Conservation (phyloP, 2,888 invertebrate species). For the Latheticus oryzae region DNA sequence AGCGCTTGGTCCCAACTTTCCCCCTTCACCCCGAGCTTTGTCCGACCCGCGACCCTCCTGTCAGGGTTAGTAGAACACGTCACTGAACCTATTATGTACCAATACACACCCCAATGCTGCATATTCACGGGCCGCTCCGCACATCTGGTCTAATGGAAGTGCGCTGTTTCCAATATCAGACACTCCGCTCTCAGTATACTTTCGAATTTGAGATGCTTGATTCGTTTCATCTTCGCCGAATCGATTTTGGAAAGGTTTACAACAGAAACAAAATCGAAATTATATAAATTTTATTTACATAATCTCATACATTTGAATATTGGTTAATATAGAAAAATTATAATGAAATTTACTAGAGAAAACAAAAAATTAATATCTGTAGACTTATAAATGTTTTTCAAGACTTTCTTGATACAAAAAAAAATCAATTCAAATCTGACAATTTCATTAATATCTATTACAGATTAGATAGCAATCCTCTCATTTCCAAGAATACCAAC, state of each 20-base stretch:
- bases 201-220: slow-evolving; percentile 31
- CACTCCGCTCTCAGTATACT: slow-evolving; percentile 43
- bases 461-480: too few relatives aligned
- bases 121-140: slow-evolving; percentile 58
- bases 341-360: too few relatives aligned
- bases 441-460: too few relatives aligned
- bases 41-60: slow-evolving; percentile 64
- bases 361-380: too few relatives aligned
- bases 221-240: slow-evolving; percentile 12
- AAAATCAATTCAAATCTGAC: too few relatives aligned
- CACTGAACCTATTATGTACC: slow-evolving; percentile 68
- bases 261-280: slow-evolving; percentile 2
- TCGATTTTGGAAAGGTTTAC: not conserved
- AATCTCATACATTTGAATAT: too few relatives aligned
- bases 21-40: slow-evolving; percentile 56
- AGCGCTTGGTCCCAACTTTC: slow-evolving; percentile 57
- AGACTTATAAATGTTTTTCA: too few relatives aligned
- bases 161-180: slow-evolving; percentile 63
- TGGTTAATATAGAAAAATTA: too few relatives aligned
- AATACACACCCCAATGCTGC: slow-evolving; percentile 55
- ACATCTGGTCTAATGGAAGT: slow-evolving; percentile 65
- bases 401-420: too few relatives aligned
- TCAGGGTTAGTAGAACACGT: slow-evolving; percentile 68
- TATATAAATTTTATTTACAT: slow-evolving; percentile 1
- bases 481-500: too few relatives aligned